phyloP scores from a whole-genome alignment of 2,888 invertebrate species.

The Gasteruption jaculator region DNA sequence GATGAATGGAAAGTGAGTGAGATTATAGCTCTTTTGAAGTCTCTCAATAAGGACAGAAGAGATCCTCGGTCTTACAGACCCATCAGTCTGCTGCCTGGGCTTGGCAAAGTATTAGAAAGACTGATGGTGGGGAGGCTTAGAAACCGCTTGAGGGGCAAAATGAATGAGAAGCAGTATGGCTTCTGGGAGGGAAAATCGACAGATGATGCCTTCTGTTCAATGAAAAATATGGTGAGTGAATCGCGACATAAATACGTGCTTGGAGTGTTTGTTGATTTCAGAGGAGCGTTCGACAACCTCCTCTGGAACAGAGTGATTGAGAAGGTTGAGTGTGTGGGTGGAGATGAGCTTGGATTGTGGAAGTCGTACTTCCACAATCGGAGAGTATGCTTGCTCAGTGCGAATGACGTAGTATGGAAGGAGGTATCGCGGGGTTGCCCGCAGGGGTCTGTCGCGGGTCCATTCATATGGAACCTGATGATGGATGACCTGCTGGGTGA shows the following conservation, averaged over 20 bases:
- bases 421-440: no score
- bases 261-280: no score
- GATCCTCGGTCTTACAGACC: no score
- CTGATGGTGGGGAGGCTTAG: constrained; percentile 7
- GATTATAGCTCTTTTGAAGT: constrained; percentile 5
- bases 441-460: no score
- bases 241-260: no score
- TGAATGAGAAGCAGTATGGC: constrained; percentile 5
- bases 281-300: no score
- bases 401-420: constrained; percentile 9
- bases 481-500: no score
- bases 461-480: no score
- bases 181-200: constrained; percentile 4
- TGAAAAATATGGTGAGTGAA: constrained; percentile 3
- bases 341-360: constrained; percentile 7
- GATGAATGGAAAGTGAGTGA: constrained; percentile 8
- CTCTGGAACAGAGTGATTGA: no score
- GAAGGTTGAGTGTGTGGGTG: background rate
- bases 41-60: background rate
- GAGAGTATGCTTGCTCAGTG: constrained; percentile 5
- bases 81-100: constrained; percentile 1
- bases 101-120: constrained; percentile 10
- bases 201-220: background rate
- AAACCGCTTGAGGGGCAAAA: no score
- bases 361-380: constrained; percentile 5